A percentile compares a stretch with the other conserved stretches of the same genome.
Evolutionary conservation across 2,888 invertebrate genomes (phyloP).

Genomic region (Cosmia trapezina): DNA sequence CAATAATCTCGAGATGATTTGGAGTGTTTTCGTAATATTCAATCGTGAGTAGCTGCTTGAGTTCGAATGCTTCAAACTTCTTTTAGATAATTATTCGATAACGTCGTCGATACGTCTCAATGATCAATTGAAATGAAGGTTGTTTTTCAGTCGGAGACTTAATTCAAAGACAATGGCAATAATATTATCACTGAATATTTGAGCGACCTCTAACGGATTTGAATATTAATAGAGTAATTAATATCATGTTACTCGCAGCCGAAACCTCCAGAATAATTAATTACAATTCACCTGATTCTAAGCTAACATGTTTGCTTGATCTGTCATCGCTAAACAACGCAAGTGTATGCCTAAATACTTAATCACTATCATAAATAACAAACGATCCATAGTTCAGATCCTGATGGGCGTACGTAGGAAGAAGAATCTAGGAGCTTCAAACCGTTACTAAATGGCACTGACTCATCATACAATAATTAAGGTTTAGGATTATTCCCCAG

Average conservation of each 20-base stretch:
- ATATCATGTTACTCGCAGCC: constrained; percentile 21
- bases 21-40: constrained; percentile 37
- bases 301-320: constrained; percentile 29
- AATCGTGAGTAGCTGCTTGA: constrained; percentile 31
- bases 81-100: constrained; percentile 31
- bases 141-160: constrained; percentile 16
- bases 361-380: constrained; percentile 52
- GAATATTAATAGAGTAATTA: constrained; percentile 26
- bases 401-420: constrained; percentile 62
- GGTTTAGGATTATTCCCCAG: constrained; percentile 1
- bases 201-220: constrained; percentile 1
- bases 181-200: not conserved
- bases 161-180: constrained; percentile 3
- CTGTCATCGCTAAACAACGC: constrained; percentile 51
- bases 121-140: constrained; percentile 32
- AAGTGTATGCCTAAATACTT: constrained; percentile 36
- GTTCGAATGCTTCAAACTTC: constrained; percentile 13
- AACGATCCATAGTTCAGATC: constrained; percentile 38
- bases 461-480: constrained; percentile 40
- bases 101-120: constrained; percentile 24
- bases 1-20: constrained; percentile 38
- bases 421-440: constrained; percentile 47
- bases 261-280: constrained; percentile 11
- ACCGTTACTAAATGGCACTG: constrained; percentile 50
- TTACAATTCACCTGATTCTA: constrained; percentile 23